phyloP scores from a whole-genome alignment of 2,888 invertebrate species.

The Argyresthia goedartella region DNA sequence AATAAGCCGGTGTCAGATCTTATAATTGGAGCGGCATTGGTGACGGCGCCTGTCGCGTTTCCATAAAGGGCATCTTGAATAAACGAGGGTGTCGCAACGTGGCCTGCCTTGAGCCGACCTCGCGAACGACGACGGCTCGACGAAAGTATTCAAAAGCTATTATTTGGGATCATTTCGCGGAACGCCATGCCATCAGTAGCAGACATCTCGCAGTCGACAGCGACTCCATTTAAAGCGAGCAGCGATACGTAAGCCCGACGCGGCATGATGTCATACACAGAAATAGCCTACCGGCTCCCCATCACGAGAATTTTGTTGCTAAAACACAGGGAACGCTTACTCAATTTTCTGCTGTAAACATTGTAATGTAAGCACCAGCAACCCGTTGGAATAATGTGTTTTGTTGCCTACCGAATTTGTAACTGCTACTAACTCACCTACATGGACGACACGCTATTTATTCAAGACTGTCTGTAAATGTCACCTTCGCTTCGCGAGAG shows the following conservation, averaged over 20 bases:
- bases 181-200: constrained; percentile 66
- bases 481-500: too few relatives aligned
- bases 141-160: constrained; percentile 59
- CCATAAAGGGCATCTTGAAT: constrained; percentile 65
- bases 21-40: constrained; percentile 43
- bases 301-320: constrained; percentile 47
- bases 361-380: constrained; percentile 29
- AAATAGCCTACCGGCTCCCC: constrained; percentile 54
- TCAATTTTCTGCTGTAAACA: constrained; percentile 1
- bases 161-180: constrained; percentile 64
- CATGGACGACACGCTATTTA: too few relatives aligned
- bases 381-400: neutral
- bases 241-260: constrained; percentile 69
- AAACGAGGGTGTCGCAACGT: constrained; percentile 53
- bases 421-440: too few relatives aligned
- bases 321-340: constrained; percentile 36
- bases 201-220: constrained; percentile 61
- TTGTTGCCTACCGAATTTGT: too few relatives aligned
- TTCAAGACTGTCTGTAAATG: too few relatives aligned
- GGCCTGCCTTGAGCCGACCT: constrained; percentile 38
- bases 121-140: constrained; percentile 22
- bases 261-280: constrained; percentile 72
- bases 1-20: neutral
- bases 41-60: constrained; percentile 39
- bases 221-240: constrained; percentile 72